Percentiles rank a stretch among this genome's conserved stretches.
These are phyloP conservation scores for Dolichopus griseipennis DNA, from an alignment of 2,888 invertebrate species.

Conservation along the genomic window DNA sequence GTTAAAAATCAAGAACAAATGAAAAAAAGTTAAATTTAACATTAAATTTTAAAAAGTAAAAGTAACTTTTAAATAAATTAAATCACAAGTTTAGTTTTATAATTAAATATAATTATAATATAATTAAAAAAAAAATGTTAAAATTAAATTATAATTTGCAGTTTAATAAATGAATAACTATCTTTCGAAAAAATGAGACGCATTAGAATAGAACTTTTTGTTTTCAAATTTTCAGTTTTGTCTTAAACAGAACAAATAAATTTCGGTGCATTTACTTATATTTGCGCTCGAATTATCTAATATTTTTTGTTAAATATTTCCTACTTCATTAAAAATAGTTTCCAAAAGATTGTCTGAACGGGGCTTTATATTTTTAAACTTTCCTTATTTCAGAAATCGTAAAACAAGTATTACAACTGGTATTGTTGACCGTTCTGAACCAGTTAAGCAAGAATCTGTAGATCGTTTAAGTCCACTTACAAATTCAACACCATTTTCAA, in stretches of 20 bases:
- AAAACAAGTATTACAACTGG: slow-evolving; percentile 56
- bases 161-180: too few species aligned
- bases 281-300: neutral
- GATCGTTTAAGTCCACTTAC: slow-evolving; percentile 42
- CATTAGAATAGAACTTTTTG: too few species aligned
- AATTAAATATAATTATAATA: too few species aligned
- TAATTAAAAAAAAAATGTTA: neutral
- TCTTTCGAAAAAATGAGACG: too few species aligned
- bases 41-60: neutral
- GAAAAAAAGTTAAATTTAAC: neutral
- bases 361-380: too few species aligned
- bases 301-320: neutral
- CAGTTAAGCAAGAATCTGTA: slow-evolving; percentile 38
- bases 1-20: too few species aligned
- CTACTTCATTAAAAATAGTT: too few species aligned
- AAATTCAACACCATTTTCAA: slow-evolving; percentile 31
- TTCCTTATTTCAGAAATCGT: slow-evolving; percentile 37
- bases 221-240: too few species aligned
- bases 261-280: neutral
- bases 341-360: too few species aligned
- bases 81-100: too few species aligned
- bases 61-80: too few species aligned
- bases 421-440: slow-evolving; percentile 49
- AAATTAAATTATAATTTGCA: too few species aligned
- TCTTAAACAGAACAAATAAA: neutral